phyloP scores from a whole-genome alignment of 2,888 invertebrate genomes.

The Argyresthia goedartella region DNA sequence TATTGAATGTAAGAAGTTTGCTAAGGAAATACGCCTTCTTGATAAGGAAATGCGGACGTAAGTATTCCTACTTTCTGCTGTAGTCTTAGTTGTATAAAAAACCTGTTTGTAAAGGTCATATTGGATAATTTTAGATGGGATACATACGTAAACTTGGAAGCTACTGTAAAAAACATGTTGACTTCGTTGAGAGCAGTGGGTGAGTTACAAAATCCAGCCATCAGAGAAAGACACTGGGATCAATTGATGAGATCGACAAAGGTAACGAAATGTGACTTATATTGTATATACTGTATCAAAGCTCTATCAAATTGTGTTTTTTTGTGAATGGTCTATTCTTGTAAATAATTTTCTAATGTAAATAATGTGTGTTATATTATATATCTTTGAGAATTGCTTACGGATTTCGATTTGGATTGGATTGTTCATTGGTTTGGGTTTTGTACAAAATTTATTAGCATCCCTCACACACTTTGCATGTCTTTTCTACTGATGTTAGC shows the following conservation, averaged over 20 bases:
- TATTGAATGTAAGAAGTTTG: conserved; percentile 97
- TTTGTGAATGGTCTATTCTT: neutral
- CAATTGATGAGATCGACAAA: conserved; percentile 97
- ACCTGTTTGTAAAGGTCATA: neutral
- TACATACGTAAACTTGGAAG: conserved; percentile 88
- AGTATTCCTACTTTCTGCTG: neutral
- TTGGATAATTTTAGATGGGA: conserved; percentile 76
- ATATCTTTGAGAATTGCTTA: neutral
- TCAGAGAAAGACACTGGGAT: conserved; percentile 96
- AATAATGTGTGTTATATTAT: neutral
- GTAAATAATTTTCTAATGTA: neutral
- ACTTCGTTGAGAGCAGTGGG: conserved; percentile 95
- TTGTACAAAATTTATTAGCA: neutral
- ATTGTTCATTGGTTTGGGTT: neutral
- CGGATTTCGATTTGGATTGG: neutral
- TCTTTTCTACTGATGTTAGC: neutral
- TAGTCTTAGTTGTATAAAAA: neutral
- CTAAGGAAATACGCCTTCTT: conserved; percentile 90
- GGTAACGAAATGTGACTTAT: conserved; percentile 57
- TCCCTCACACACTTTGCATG: neutral
- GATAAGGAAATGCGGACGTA: conserved; percentile 94
- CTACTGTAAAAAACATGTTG: conserved; percentile 95
- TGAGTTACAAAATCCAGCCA: conserved; percentile 96
- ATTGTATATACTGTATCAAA: neutral
- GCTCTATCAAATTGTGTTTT: neutral